phyloP scores from a whole-genome alignment of 2,888 invertebrate genomes.

The Anaspis maculata region DNA sequence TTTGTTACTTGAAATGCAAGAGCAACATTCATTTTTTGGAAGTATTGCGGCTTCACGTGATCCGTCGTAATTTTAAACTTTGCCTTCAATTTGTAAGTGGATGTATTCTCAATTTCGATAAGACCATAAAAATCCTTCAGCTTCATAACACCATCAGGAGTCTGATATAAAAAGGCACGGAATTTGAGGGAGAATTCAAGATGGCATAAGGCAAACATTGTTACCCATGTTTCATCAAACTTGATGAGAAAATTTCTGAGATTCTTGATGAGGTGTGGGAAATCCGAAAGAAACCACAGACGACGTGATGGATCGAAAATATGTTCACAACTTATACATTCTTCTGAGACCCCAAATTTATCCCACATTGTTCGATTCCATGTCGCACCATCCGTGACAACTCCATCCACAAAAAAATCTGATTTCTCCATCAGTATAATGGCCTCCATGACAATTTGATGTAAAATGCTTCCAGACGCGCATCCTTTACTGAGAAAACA shows the following conservation, averaged over 20 bases:
- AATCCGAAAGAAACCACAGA: constrained; percentile 13
- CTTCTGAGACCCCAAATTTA: constrained; percentile 8
- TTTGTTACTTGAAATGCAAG: background rate
- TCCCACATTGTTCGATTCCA: constrained; percentile 19
- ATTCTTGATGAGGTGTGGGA: constrained; percentile 11
- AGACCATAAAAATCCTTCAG: background rate
- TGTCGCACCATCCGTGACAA: constrained; percentile 15
- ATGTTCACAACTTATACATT: constrained; percentile 10
- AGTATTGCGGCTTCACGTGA: background rate
- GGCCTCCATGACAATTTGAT: constrained; percentile 7
- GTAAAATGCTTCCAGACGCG: constrained; percentile 5
- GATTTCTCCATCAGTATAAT: constrained; percentile 12
- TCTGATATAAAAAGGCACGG: too few relatives aligned
- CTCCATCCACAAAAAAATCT: constrained; percentile 12
- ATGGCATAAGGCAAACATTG: too few relatives aligned
- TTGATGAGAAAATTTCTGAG: constrained; percentile 5
- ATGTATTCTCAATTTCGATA: background rate
- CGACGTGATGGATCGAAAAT: constrained; percentile 6
- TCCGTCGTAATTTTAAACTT: background rate
- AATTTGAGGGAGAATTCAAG: too few relatives aligned
- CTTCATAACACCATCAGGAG: constrained; percentile 1
- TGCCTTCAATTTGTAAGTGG: background rate
- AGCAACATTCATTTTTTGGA: constrained; percentile 1
- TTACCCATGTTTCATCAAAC: background rate
- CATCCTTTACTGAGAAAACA: constrained; percentile 10